A percentile compares a stretch with the other conserved stretches of the same genome.
Evolutionary conservation across 2,797 vertebrate species (phyloP).

Genomic region (Girardinus metallicus): DNA sequence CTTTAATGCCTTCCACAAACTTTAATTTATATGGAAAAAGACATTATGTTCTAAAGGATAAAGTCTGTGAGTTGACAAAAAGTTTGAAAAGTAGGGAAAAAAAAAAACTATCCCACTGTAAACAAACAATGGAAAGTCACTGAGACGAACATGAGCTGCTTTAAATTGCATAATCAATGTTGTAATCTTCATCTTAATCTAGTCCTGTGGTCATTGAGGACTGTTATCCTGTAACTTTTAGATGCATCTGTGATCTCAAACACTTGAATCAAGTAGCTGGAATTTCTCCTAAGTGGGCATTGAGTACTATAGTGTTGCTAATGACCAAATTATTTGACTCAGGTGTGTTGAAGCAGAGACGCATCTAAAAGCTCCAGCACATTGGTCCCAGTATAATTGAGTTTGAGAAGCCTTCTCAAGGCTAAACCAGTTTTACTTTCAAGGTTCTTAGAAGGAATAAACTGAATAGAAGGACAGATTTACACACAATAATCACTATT

Average conservation of each 20-base stretch:
- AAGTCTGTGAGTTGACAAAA: constrained; percentile 36
- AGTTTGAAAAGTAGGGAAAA: constrained; percentile 12
- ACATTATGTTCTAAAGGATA: constrained; percentile 34
- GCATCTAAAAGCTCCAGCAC: background rate
- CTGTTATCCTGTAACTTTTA: too few relatives aligned
- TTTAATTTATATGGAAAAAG: constrained; percentile 67
- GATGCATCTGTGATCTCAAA: background rate
- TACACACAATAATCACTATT: background rate
- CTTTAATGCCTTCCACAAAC: constrained; percentile 33
- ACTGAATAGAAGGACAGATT: background rate
- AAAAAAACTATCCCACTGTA: constrained; percentile 53
- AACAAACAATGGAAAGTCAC: constrained; percentile 47
- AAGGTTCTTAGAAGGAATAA: background rate
- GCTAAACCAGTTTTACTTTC: background rate
- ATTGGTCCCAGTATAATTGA: background rate
- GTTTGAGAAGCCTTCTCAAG: background rate
- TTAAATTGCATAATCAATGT: background rate
- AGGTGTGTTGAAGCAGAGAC: background rate
- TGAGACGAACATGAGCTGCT: background rate
- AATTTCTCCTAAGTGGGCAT: background rate
- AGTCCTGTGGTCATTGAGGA: background rate
- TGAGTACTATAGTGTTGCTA: background rate
- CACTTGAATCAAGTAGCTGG: background rate
- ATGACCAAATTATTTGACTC: background rate
- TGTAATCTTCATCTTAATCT: background rate